Conservation (phyloP, 2,113 vertebrate species). For the Campylomormyrus tamandua region DNA sequence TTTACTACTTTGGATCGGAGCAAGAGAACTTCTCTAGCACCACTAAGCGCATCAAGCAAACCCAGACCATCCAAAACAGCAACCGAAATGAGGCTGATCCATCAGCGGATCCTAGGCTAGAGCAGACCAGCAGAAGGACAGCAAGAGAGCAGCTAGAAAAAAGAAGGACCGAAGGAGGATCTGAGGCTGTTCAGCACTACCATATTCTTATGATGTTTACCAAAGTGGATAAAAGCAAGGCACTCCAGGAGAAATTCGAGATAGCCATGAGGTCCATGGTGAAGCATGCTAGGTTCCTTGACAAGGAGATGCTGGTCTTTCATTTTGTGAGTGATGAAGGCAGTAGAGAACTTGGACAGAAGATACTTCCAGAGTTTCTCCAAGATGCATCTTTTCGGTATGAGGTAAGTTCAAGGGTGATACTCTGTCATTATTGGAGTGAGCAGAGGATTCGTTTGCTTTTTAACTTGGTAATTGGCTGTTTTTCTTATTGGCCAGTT, state of each 20-base stretch:
- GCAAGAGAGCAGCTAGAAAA: neutral
- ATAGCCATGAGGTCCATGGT: slow-evolving; percentile 66
- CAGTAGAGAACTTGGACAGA: slow-evolving; percentile 69
- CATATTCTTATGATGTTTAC: slow-evolving; percentile 90
- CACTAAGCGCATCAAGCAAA: slow-evolving; percentile 75
- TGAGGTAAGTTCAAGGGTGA: slow-evolving; percentile 62
- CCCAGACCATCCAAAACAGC: slow-evolving; percentile 54
- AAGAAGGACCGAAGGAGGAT: neutral
- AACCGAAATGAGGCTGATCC: slow-evolving; percentile 62
- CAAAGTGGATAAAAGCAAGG: slow-evolving; percentile 72
- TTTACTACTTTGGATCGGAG: slow-evolving; percentile 84
- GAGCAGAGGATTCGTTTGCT: neutral
- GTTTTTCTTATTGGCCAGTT: neutral
- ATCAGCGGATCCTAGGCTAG: slow-evolving; percentile 44
- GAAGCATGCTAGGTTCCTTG: slow-evolving; percentile 52
- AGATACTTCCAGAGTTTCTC: slow-evolving; percentile 70
- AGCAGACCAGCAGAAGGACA: neutral
- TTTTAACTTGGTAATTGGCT: neutral
- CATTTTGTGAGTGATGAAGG: slow-evolving; percentile 69
- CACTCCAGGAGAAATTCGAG: slow-evolving; percentile 67
- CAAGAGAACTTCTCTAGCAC: slow-evolving; percentile 85
- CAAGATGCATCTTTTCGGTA: slow-evolving; percentile 68
- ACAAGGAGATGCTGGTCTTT: slow-evolving; percentile 58
- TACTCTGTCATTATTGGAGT: neutral
- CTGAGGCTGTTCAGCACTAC: slow-evolving; percentile 44